A percentile compares a stretch with the other conserved stretches of the same genome.
These are phyloP conservation scores for Leontopithecus rosalia DNA, from an alignment of 2,797 vertebrate genomes.

Conservation along the genomic window DNA sequence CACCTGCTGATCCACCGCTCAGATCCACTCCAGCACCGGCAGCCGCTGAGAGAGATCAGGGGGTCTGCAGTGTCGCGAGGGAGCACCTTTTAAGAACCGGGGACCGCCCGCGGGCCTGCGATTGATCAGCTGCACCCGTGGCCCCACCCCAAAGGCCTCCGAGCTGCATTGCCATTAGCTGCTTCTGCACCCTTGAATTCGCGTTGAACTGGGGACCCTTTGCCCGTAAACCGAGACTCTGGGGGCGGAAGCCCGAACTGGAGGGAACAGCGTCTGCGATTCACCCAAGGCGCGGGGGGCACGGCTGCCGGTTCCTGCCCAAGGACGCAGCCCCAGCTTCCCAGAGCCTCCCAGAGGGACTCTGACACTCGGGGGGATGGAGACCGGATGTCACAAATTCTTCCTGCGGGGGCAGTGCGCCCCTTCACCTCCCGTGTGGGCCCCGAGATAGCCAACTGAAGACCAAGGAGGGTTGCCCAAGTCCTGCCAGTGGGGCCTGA, in stretches of 20 bases:
- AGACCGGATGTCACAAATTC: background rate
- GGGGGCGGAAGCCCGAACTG: background rate
- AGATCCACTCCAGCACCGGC: background rate
- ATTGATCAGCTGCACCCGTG: background rate
- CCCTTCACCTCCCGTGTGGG: background rate
- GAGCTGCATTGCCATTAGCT: background rate
- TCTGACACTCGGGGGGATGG: rapidly evolving
- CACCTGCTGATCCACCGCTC: no score
- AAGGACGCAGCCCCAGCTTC: background rate
- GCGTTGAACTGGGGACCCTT: background rate
- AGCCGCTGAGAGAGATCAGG: rapidly evolving
- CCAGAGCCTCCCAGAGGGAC: background rate
- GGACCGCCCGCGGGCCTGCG: no score
- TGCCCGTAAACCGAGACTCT: background rate
- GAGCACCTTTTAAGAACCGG: background rate
- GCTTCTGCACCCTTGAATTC: background rate
- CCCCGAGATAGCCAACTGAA: background rate
- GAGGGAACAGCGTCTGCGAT: no score
- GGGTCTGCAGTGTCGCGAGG: rapidly evolving
- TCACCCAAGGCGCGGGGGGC: no score
- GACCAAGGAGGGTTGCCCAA: background rate
- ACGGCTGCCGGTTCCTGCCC: background rate
- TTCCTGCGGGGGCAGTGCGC: background rate
- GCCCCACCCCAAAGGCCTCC: background rate
- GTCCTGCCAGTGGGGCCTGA: background rate